Base-by-base conservation (phyloP, 2,797 vertebrate genomes). In the Otolemur crassicaudatus region DNA sequence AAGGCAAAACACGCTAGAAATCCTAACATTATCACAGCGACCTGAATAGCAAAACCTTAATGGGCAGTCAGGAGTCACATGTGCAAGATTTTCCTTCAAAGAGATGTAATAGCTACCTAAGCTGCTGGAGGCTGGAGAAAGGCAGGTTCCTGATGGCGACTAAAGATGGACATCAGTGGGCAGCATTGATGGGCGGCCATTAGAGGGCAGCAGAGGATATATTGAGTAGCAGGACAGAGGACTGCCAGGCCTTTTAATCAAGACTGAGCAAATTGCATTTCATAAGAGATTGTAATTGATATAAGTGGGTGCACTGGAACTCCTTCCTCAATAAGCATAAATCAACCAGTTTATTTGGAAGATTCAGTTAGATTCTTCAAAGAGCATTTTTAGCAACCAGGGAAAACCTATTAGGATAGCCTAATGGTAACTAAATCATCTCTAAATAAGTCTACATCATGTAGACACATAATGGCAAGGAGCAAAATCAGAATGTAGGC, bases 101-200 rank as follows among this genome's bases (percentile, higher is more conserved):
- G 10, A 83, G 43, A 73, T 11, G 60, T 46, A 60, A 34, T 31
- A 91, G 65, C 29, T 65, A 67, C 12, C 46, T n/a, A 61, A 46
- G n/a, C 20, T 43, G 11, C 13, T 67, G 20, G 34, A 81, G 6
- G 31, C 87, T 85, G 4, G 25, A 83, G 40, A 70, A 73, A 87
- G 22, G n/a, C 22, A 23, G 16, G 65, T 23, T 75, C 49, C 7
- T 9, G 46, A 60, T 3, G 27, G 65, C 58, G 37, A 20, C 13
- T 13, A 75, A 63, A 63, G 60, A 67, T 5, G 29, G 72, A 81
- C 37, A 70, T 22, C 46, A 75, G 58, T 10, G 56, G 70, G 27
- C 67, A 73, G 75, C 88, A 81, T 14, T 12, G 70, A 20, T 80
- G 37, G 97, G 98, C 97, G 98, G 94, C 98, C 98, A 98, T 97